Evolutionary conservation across 92 coral and sea anemone species (phyloP).

Genomic region (Diadumene lineata): DNA sequence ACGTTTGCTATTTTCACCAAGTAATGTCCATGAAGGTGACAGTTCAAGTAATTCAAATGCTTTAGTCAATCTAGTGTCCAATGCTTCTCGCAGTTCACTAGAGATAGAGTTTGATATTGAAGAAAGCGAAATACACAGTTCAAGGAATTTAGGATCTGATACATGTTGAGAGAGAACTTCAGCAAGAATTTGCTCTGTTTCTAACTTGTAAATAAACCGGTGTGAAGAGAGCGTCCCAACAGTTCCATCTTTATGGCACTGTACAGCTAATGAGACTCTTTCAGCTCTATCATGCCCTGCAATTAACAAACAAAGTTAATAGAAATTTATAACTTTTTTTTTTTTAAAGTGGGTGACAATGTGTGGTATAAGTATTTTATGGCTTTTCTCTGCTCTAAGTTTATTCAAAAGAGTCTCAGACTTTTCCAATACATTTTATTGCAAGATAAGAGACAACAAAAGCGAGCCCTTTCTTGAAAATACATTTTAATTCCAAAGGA

Average conservation of each 20-base stretch:
- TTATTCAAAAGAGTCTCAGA: too few species aligned
- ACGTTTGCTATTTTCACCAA: slow-evolving; percentile 50
- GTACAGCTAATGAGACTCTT: slow-evolving; percentile 63
- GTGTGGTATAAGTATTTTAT: too few species aligned
- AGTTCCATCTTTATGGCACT: slow-evolving; percentile 59
- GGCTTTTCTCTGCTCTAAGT: too few species aligned
- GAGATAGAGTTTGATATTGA: slow-evolving; percentile 58
- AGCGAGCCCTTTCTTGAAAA: too few species aligned
- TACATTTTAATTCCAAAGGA: too few species aligned
- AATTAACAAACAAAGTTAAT: too few species aligned
- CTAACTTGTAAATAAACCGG: slow-evolving; percentile 58
- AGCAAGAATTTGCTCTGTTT: slow-evolving; percentile 78
- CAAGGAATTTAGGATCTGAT: slow-evolving; percentile 58
- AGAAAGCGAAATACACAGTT: slow-evolving; percentile 58
- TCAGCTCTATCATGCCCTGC: slow-evolving; percentile 80
- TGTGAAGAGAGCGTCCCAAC: slow-evolving; percentile 71
- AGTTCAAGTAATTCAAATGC: slow-evolving; percentile 79
- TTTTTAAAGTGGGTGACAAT: too few species aligned
- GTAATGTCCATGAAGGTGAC: slow-evolving; percentile 74
- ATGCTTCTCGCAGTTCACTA: slow-evolving; percentile 55
- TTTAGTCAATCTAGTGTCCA: slow-evolving; percentile 74
- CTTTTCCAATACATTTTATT: too few species aligned
- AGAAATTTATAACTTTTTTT: too few species aligned
- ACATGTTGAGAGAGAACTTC: slow-evolving; percentile 67
- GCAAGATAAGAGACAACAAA: too few species aligned